Evolutionary conservation across 2,888 invertebrate species (phyloP).

Genomic region (Resseliella maxima): DNA sequence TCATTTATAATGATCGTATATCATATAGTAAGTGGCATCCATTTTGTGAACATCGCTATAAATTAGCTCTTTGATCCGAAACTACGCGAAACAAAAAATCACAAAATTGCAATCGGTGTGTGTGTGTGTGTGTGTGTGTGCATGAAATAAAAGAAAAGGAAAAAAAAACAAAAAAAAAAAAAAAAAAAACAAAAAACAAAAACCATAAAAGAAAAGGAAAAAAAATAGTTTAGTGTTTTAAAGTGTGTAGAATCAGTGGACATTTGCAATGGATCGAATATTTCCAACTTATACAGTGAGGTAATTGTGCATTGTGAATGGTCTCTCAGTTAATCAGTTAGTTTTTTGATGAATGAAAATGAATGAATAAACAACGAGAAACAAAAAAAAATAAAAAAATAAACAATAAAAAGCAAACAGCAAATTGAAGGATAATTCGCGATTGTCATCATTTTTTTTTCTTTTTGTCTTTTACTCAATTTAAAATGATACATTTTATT

Average conservation of each 20-base stretch:
- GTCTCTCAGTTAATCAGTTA: neutral
- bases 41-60: constrained; percentile 45
- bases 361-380: no score
- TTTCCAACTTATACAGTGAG: neutral
- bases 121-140: neutral
- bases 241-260: constrained; percentile 1
- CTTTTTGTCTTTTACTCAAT: no score
- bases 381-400: no score
- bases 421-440: no score
- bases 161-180: neutral
- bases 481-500: no score
- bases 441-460: no score
- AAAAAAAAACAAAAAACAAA: neutral
- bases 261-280: constrained; percentile 5
- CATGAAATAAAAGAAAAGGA: neutral
- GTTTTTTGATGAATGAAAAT: no score
- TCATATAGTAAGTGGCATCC: constrained; percentile 46
- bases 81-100: neutral
- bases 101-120: neutral
- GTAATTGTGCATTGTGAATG: constrained; percentile 20
- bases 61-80: neutral
- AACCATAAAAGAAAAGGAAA: no score
- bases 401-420: no score
- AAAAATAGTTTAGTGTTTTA: no score
- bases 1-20: constrained; percentile 36